Conservation (phyloP, 2,113 vertebrate species). For the Stictonetta naevosa region DNA sequence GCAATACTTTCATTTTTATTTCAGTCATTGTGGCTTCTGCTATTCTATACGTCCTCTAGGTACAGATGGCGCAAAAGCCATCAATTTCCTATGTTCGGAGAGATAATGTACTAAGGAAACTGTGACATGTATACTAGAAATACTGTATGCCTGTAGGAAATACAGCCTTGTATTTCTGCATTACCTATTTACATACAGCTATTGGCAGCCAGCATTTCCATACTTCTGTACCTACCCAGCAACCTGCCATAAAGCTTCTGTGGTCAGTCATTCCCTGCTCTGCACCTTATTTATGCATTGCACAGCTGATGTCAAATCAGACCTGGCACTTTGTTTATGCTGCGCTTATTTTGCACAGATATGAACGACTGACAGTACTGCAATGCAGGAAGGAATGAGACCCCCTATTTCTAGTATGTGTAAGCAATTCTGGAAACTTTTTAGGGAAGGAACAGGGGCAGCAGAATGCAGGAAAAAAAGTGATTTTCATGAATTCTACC, state of each 20-base stretch:
- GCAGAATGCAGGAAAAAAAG: neutral
- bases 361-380: constrained; percentile 27
- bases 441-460: neutral
- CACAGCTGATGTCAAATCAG: constrained; percentile 42
- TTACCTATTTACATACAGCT: constrained; percentile 35
- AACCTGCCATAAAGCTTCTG: constrained; percentile 26
- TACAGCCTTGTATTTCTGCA: constrained; percentile 43
- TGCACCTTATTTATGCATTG: constrained; percentile 43
- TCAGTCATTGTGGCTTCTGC: neutral
- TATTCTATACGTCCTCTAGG: neutral
- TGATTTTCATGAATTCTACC: neutral
- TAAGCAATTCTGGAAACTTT: neutral
- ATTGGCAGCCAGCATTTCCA: constrained; percentile 53
- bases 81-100: constrained; percentile 24
- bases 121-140: constrained; percentile 9
- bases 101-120: constrained; percentile 41
- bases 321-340: constrained; percentile 49
- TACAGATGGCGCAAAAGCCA: neutral
- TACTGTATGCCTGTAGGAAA: constrained; percentile 15
- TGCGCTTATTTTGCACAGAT: constrained; percentile 15
- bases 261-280: constrained; percentile 33
- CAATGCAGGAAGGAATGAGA: constrained; percentile 25
- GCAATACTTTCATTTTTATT: neutral
- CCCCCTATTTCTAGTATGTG: neutral
- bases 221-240: constrained; percentile 44